Evolutionary conservation across 2,113 vertebrate species (phyloP), one percentile per base, ranked within the genome.

Genomic region (Regulus satrapa): DNA sequence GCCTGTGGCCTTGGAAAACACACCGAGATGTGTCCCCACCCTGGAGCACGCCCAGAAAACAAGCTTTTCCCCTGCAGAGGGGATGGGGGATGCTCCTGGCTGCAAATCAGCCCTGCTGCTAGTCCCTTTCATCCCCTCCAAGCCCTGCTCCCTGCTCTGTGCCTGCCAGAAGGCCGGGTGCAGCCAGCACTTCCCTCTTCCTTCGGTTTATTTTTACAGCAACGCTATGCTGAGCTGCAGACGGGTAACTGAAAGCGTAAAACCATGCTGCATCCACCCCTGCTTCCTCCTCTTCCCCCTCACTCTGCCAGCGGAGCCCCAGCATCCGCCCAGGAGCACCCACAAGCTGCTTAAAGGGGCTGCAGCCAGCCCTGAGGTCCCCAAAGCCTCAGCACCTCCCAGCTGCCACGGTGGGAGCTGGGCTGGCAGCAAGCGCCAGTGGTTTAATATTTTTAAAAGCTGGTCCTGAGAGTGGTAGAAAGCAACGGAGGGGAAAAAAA

Each of bases 21-120:
- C 0, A 0, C 10, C 0, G 3, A 56, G 24, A n/a, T 12, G 5
- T 12, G 21, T 7, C 16, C 66, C n/a, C 1, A 1, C 9, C 24
- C 8, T 36, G 9, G 25, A 58, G 54, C 14, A 36, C 31, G 40
- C 7, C 12, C 76, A 64, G 54, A 23, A 68, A 55, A 52, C 3
- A 5, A 19, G 1, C 8, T 63, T 1, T 56, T 46, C 12, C 59
- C 24, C 14, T 36, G 56, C 52, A 67, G 29, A 85, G 66, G 14
- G 18, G 36, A 43, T 3, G 10, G 23, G 24, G 45, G 23, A 24
- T 20, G 1, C 76, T 63, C 48, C 62, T 7, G 41, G 15, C 43
- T 56, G 75, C 48, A 49, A 67, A 46, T 10, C 36, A 62, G 40
- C 28, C 18, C 69, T 16, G 55, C 51, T 66, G 46, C 32, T 2